These are phyloP conservation scores for Drusus annulatus DNA, from an alignment of 1,140 invertebrate species.

Conservation along the genomic window DNA sequence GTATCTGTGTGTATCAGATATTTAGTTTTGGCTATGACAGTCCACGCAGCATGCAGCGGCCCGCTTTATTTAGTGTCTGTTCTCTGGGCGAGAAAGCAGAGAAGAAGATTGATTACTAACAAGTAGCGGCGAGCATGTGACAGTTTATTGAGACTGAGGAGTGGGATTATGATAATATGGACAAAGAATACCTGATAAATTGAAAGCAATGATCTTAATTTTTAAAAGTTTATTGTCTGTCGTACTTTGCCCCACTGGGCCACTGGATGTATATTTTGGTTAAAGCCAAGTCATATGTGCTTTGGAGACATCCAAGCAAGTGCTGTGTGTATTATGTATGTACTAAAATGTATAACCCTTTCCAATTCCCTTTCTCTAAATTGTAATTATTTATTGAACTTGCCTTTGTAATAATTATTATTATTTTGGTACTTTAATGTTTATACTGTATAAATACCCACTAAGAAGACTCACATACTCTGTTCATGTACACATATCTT, in stretches of 20 bases:
- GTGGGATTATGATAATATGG: not conserved
- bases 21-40: too few species aligned
- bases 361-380: constrained; percentile 25
- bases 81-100: too few species aligned
- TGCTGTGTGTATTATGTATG: constrained; percentile 1
- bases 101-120: too few species aligned
- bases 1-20: too few species aligned
- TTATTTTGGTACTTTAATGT: constrained; percentile 39
- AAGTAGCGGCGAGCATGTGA: not conserved
- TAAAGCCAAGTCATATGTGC: constrained; percentile 6
- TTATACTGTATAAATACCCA: constrained; percentile 47
- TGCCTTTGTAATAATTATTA: constrained; percentile 30
- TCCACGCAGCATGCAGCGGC: too few species aligned
- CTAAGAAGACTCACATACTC: constrained; percentile 48
- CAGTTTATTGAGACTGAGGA: constrained; percentile 5
- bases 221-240: constrained; percentile 3
- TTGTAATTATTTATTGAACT: constrained; percentile 38
- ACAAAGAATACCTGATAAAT: constrained; percentile 34
- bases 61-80: too few species aligned
- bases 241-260: not conserved
- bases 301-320: not conserved
- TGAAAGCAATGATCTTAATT: constrained; percentile 35
- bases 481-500: constrained; percentile 57
- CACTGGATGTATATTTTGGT: constrained; percentile 39
- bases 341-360: constrained; percentile 8